Percentiles rank a stretch among this genome's conserved stretches.
phyloP scores from a whole-genome alignment of 2,113 vertebrate species.

The Eretmochelys imbricata region DNA sequence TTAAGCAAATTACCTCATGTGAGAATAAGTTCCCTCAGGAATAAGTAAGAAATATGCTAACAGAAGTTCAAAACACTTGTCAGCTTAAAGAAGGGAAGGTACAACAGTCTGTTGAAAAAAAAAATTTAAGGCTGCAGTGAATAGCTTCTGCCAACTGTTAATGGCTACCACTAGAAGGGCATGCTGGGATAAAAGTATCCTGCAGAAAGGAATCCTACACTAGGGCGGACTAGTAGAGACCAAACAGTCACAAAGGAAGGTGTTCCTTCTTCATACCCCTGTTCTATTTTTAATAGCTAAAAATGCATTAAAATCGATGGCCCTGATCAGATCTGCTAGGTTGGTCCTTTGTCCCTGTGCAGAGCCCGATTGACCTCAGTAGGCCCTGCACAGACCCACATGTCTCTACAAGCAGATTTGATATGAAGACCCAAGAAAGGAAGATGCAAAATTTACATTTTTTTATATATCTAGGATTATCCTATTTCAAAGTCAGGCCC shows the following conservation, averaged over 20 bases:
- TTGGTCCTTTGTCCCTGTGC: not conserved
- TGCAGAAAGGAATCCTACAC: not conserved
- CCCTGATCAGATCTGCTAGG: not conserved
- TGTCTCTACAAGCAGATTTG: not conserved
- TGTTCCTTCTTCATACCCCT: not conserved
- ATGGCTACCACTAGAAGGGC: not conserved
- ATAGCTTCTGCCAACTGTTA: not conserved
- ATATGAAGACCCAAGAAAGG: not conserved
- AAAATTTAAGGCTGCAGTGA: not conserved
- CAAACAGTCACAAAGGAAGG: not conserved
- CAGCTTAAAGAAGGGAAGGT: not conserved
- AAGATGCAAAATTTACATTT: not conserved
- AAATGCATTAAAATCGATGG: no score
- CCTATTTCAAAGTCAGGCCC: no score
- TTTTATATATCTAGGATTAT: not conserved
- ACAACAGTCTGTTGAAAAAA: not conserved
- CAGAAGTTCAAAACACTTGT: not conserved
- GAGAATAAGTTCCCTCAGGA: not conserved
- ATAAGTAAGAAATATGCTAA: not conserved
- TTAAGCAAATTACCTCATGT: no score
- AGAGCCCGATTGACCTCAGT: not conserved
- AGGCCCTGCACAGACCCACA: not conserved
- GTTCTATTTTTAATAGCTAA: not conserved
- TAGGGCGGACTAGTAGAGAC: not conserved
- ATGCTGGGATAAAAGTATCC: not conserved